These are phyloP conservation scores for Origma solitaria DNA, from an alignment of 2,113 vertebrate species.

Conservation along the genomic window DNA sequence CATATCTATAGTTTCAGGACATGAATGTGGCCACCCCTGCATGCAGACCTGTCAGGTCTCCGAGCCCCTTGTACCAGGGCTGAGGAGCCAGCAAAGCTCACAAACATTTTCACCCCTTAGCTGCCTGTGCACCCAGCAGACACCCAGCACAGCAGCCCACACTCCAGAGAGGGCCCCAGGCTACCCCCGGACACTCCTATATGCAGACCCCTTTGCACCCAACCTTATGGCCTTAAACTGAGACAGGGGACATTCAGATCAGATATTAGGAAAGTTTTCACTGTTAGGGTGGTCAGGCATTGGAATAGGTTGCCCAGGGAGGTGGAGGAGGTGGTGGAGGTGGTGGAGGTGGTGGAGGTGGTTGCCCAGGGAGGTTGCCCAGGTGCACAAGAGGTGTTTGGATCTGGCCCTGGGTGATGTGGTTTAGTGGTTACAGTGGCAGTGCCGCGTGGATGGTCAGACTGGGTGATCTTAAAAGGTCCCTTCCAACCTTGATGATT, in stretches of 20 bases:
- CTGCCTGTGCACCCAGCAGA: neutral
- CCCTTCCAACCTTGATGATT: neutral
- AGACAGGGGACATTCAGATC: neutral
- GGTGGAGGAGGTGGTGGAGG: neutral
- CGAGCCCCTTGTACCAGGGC: neutral
- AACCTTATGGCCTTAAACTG: rapidly evolving
- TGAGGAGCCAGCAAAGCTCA: neutral
- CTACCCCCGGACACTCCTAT: neutral
- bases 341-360: neutral
- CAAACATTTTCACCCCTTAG: rapidly evolving
- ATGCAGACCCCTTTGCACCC: neutral
- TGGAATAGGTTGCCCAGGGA: neutral
- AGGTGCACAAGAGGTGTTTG: neutral
- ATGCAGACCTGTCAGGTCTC: no score
- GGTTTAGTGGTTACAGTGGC: neutral
- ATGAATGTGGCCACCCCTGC: rapidly evolving
- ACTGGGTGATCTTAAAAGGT: neutral
- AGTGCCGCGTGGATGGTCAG: neutral
- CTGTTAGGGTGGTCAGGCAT: neutral
- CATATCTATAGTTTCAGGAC: rapidly evolving
- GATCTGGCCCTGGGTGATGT: neutral
- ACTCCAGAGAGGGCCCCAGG: rapidly evolving
- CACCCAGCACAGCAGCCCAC: rapidly evolving
- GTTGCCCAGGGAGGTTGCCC: no score
- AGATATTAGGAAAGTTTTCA: neutral